These are phyloP conservation scores for Lypha dubia DNA, from an alignment of 2,888 invertebrate species.

Conservation along the genomic window DNA sequence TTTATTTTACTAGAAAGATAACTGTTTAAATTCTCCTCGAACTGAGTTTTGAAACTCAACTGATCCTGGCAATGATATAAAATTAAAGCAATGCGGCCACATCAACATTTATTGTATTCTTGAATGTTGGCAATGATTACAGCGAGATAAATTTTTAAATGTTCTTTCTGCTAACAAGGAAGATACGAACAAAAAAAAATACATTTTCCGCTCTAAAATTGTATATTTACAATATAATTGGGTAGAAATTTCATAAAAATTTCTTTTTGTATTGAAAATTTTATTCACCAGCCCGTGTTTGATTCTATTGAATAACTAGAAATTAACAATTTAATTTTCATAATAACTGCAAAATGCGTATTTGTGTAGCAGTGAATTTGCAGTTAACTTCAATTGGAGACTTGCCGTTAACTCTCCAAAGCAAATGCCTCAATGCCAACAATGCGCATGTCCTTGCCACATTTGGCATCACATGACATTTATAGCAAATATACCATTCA, in stretches of 20 bases:
- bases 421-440: not conserved
- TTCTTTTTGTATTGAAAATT: not conserved
- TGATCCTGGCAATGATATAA: slow-evolving; percentile 3
- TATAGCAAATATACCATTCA: not conserved
- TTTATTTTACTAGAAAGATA: not conserved
- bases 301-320: not conserved
- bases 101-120: not conserved
- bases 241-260: not conserved
- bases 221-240: not conserved
- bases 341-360: no score
- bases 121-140: slow-evolving; percentile 29
- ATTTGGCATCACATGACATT: slow-evolving; percentile 55
- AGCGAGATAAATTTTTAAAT: no score
- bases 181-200: no score
- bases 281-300: not conserved
- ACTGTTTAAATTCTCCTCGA: not conserved
- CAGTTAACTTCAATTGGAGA: not conserved
- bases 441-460: slow-evolving; percentile 65
- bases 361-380: not conserved
- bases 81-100: slow-evolving; percentile 11
- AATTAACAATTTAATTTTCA: not conserved
- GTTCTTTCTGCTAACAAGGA: no score
- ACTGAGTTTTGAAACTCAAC: not conserved
- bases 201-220: not conserved
- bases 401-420: not conserved